Base-by-base conservation (phyloP, 2,888 invertebrate genomes). In the Pammene fasciana region DNA sequence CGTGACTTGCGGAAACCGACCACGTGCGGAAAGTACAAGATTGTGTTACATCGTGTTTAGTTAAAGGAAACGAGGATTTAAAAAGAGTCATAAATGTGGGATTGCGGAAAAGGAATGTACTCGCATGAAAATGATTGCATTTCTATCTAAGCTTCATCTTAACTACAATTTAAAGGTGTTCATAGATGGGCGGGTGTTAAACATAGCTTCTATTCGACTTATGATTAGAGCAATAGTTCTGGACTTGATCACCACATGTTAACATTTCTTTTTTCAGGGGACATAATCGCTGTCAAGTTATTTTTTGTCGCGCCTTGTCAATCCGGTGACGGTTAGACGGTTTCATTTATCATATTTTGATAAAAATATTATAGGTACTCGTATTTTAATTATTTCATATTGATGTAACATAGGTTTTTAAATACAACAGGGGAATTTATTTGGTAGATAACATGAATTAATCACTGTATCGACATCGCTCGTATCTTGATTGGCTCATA, bases 11-110 rank as follows among this genome's bases (percentile, higher is more conserved):
- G 34, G 43, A n/a, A 56, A 52, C 16, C 50, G 11, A 38, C 52
- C 59, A 52, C 59, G 66, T 60, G 66, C 66, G 9, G 26, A 45
- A 59, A 36, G 61, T 38, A 50, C 62, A 62, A 62, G 50, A 41
- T 62, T 52, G 50, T 41, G 14, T 62, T 62, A 52, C 61, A 18
- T 9, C 52, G 18, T 52, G 50, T 41, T 50, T 62, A n/a, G 38
- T 13, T 59, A 10, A 54, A 54, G 56, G 18, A 45, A 45, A 60
- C 13, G 38, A 14, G 62, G 26, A 52, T 50, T 52, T 50, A 26
- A 61, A 48, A 38, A 36, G 36, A 61, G 8, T 26, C 13, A 46
- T 26, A 26, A 13, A 18, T 26, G 50, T 18, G 18, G 16, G 16
- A 2, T 18, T 26, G 26, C 8, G 50, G 18, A 45, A 41, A 38